Conservation (phyloP, 2,113 vertebrate genomes). For the Rhinogobius similis region DNA sequence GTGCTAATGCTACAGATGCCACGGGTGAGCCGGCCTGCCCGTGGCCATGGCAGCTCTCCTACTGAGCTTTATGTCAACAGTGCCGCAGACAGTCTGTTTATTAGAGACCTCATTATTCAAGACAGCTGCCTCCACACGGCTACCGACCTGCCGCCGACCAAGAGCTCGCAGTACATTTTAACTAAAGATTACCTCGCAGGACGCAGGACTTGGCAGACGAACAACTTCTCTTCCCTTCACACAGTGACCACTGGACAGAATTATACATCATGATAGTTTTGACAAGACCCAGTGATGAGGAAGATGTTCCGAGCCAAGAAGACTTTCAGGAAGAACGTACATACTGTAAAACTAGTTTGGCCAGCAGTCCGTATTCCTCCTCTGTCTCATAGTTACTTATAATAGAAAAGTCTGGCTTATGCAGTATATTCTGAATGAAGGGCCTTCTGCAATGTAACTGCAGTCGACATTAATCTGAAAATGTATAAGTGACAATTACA, state of each 20-base stretch:
- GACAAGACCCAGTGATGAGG: slow-evolving; percentile 6
- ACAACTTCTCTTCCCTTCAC: slow-evolving; percentile 29
- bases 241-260: slow-evolving; percentile 14
- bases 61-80: slow-evolving; percentile 61
- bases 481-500: no score
- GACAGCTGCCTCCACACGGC: slow-evolving; percentile 45
- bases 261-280: slow-evolving; percentile 13
- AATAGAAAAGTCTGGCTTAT: neutral
- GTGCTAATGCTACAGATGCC: slow-evolving; percentile 37
- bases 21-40: slow-evolving; percentile 53
- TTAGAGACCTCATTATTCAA: slow-evolving; percentile 72
- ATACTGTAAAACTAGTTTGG: neutral
- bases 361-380: neutral
- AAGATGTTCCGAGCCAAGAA: slow-evolving; percentile 1
- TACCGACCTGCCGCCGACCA: slow-evolving; percentile 42
- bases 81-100: slow-evolving; percentile 59
- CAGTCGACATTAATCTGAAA: no score
- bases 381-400: neutral
- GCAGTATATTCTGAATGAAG: neutral
- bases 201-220: slow-evolving; percentile 34
- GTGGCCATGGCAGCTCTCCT: slow-evolving; percentile 52
- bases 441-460: neutral
- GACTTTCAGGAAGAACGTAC: neutral
- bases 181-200: slow-evolving; percentile 53
- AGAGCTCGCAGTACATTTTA: slow-evolving; percentile 47